Base-by-base conservation (phyloP, 2,113 vertebrate species). In the Clinocottus analis region DNA sequence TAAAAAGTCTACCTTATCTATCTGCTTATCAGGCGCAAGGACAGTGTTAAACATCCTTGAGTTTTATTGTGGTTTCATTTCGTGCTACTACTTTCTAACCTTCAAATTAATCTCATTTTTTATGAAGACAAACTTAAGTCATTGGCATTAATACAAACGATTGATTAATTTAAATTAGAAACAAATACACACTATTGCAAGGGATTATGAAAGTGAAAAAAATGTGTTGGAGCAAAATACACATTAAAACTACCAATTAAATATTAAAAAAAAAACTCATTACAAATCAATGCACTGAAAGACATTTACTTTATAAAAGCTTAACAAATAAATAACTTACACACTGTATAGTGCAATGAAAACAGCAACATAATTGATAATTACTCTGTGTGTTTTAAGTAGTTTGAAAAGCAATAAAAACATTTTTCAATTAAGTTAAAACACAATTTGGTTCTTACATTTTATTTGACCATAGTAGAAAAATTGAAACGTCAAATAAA, bases 401-500 rank as follows among this genome's bases (percentile, higher is more conserved):
- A 51, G 67, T 56, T 64, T 25, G 5, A 70, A 80, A 73, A 66
- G 17, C 79, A 23, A 74, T 65, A 17, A 68, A 49, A 63, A 12
- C 12, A 69, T 35, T 72, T n/a, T 55, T 9, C 39, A 49, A 8
- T 12, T 3, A 2, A 51, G 9, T 39, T 60, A 10, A 66, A 68
- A 5, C 66, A 29, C 10, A 78, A 85, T 84, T 86, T 49, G 75
- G 66, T 87, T 64, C 53, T 72, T 3, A 58, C 8, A 59, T 49
- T 62, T 84, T 55, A 72, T 59, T 73, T 47, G 39, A 35, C 21
- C 13, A 64, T 37, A 1, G 21, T 58, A 55, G 51, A 73, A 77
- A 73, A 67, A 29, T 7, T 47, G 9, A 75, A 82, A 84, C 69
- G 37, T n/a, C 66, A 75, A 77, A 75, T 39, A 69, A 72, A 87